Evolutionary conservation across 92 coral and sea anemone genomes (phyloP).

Genomic region (Virgularia gustaviana): DNA sequence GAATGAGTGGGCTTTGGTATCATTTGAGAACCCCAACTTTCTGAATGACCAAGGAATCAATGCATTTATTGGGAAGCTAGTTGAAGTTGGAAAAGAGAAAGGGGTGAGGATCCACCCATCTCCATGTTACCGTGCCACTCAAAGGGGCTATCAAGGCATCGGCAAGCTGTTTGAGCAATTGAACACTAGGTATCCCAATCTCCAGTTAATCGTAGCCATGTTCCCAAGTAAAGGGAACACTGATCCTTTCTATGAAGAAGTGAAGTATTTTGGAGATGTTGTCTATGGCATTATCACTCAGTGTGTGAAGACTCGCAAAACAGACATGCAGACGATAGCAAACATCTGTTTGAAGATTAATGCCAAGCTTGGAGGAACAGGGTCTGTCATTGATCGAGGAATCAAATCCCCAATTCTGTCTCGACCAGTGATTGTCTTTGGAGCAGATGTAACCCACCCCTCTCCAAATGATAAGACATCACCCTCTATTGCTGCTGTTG

Average conservation of each 20-base stretch:
- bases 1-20: slow-evolving; percentile 24
- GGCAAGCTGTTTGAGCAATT: slow-evolving; percentile 72
- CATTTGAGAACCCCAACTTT: slow-evolving; percentile 23
- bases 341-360: slow-evolving; percentile 92
- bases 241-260: slow-evolving; percentile 49
- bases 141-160: slow-evolving; percentile 36
- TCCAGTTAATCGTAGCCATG: slow-evolving; percentile 61
- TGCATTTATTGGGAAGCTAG: slow-evolving; percentile 18
- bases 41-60: slow-evolving; percentile 18
- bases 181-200: slow-evolving; percentile 50
- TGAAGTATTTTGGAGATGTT: slow-evolving; percentile 83
- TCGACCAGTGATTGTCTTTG: slow-evolving; percentile 84
- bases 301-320: slow-evolving; percentile 63
- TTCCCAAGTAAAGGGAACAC: slow-evolving; percentile 68
- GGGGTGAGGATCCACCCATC: slow-evolving; percentile 21
- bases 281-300: slow-evolving; percentile 76
- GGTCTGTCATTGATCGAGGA: slow-evolving; percentile 72
- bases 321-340: slow-evolving; percentile 65
- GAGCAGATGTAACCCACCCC: slow-evolving; percentile 97
- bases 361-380: slow-evolving; percentile 91
- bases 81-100: slow-evolving; percentile 28
- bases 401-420: slow-evolving; percentile 78
- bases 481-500: slow-evolving; percentile 97
- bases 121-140: slow-evolving; percentile 4
- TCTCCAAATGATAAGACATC: slow-evolving; percentile 82